A percentile compares a stretch with the other conserved stretches of the same genome.
Conservation (phyloP, 2,113 vertebrate species). For the Vidua macroura region DNA sequence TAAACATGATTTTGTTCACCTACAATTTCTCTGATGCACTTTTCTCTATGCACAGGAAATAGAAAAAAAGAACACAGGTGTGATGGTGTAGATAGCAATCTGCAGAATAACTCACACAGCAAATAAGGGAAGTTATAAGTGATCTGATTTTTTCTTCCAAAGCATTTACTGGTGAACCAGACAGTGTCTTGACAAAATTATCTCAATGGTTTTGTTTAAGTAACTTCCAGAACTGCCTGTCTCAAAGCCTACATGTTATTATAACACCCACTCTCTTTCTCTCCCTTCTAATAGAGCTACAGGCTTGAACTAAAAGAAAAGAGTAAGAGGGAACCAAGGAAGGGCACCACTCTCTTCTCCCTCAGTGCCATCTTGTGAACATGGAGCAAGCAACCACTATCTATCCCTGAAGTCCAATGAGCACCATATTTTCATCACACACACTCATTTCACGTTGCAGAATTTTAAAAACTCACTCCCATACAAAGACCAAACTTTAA, state of each 20-base stretch:
- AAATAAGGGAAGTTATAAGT: background rate
- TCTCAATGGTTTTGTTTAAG: conserved; percentile 59
- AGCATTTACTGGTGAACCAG: background rate
- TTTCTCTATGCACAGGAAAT: background rate
- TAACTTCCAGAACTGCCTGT: conserved; percentile 57
- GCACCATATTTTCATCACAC: background rate
- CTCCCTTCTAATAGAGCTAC: conserved; percentile 29
- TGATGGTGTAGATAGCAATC: background rate
- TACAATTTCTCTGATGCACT: background rate
- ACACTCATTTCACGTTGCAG: background rate
- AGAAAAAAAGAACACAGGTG: background rate
- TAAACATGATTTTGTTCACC: background rate
- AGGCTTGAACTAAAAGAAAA: background rate
- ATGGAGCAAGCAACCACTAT: background rate
- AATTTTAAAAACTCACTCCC: background rate
- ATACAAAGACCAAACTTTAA: background rate
- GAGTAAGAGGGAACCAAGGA: background rate
- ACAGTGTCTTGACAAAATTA: conserved; percentile 37
- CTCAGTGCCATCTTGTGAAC: background rate
- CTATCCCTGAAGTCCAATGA: background rate
- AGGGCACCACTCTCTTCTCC: background rate
- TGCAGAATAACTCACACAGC: background rate
- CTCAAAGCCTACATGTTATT: conserved; percentile 59
- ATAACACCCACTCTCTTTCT: conserved; percentile 54
- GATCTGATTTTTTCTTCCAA: background rate